These are phyloP conservation scores for Tamandua tetradactyla DNA, from an alignment of 2,797 vertebrate genomes.

Conservation along the genomic window DNA sequence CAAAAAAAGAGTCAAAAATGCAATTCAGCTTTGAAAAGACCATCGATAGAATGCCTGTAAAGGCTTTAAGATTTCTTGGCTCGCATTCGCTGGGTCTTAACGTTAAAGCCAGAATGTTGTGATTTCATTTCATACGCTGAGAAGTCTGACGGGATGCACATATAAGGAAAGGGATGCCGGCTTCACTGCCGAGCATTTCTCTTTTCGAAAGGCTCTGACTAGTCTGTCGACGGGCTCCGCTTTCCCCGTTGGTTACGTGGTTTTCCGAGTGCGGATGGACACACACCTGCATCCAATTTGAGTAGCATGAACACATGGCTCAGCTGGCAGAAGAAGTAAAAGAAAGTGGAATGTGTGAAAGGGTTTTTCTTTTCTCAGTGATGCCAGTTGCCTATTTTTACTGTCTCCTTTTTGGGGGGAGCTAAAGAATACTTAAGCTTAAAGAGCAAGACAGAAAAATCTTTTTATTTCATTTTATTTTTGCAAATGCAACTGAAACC, in stretches of 20 bases:
- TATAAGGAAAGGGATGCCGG: neutral
- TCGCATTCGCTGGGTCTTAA: neutral
- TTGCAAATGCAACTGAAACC: neutral
- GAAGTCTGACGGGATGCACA: neutral
- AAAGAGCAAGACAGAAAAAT: neutral
- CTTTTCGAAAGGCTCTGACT: neutral
- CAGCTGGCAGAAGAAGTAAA: neutral
- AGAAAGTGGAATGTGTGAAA: neutral
- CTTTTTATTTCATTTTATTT: neutral
- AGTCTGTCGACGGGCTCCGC: neutral
- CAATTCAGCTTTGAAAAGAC: neutral
- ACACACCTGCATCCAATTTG: slow-evolving; percentile 5
- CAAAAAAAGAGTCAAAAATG: neutral
- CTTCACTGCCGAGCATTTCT: neutral
- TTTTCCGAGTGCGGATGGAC: neutral
- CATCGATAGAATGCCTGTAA: neutral
- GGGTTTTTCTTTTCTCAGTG: neutral
- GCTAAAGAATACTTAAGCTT: neutral
- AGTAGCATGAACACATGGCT: neutral
- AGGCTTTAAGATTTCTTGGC: neutral
- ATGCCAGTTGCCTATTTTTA: neutral
- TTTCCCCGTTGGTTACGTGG: neutral
- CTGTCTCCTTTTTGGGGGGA: neutral
- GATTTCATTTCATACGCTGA: neutral
- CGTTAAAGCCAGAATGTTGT: neutral